phyloP scores from a whole-genome alignment of 37 sponge, comb jelly and placozoan genomes.

The Spongia lamella region DNA sequence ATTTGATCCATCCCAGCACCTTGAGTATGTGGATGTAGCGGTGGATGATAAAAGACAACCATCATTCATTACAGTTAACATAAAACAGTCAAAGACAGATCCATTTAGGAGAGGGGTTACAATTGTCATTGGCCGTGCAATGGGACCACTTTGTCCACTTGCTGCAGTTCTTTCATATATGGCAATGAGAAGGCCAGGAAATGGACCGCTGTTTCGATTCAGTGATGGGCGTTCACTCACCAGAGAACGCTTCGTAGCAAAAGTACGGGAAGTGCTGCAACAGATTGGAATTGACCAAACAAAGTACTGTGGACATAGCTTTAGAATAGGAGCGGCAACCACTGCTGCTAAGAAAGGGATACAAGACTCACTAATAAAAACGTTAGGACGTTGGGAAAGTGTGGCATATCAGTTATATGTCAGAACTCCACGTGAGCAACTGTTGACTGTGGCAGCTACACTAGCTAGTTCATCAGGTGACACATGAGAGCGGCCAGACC shows the following conservation, averaged over 20 bases:
- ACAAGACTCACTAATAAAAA: too few relatives aligned
- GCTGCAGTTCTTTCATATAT: conserved; percentile 13
- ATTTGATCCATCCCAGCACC: conserved; percentile 2
- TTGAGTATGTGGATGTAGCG: conserved; percentile 5
- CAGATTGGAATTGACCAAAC: conserved; percentile 17
- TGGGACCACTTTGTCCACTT: conserved; percentile 17
- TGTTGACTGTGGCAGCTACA: too few relatives aligned
- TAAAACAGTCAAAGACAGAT: conserved; percentile 37
- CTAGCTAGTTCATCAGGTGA: too few relatives aligned
- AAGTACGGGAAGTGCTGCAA: conserved; percentile 12
- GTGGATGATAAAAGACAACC: conserved; percentile 11
- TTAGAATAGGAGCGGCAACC: too few relatives aligned
- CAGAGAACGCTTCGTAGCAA: conserved; percentile 11
- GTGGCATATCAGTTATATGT: too few relatives aligned
- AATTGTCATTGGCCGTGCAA: conserved; percentile 4
- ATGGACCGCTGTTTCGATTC: conserved; percentile 21
- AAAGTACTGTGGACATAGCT: too few relatives aligned
- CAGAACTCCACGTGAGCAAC: too few relatives aligned
- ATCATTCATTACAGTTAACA: neutral
- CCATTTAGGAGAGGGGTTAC: conserved; percentile 28
- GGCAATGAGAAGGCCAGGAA: neutral
- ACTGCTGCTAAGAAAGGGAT: too few relatives aligned
- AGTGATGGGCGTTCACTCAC: conserved; percentile 33
- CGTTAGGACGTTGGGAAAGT: too few relatives aligned
- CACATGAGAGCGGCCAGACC: too few relatives aligned